Percentiles rank a stretch among this genome's conserved stretches.
Evolutionary conservation across 2,888 invertebrate species (phyloP).

Genomic region (Gymnocheta viridis): DNA sequence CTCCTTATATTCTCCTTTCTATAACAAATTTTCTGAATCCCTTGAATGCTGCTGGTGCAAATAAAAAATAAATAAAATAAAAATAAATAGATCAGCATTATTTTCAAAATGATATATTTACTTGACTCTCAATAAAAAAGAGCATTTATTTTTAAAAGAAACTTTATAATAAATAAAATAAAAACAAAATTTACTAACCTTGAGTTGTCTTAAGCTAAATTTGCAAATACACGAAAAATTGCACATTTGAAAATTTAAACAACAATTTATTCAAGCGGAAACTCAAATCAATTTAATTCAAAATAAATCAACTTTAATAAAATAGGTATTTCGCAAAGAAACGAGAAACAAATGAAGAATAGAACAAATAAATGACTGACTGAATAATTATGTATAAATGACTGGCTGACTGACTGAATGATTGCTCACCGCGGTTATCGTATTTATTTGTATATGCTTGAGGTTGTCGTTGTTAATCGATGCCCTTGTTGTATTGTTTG

Average conservation of each 20-base stretch:
- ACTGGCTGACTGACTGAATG: constrained; percentile 41
- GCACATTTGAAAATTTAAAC: constrained; percentile 23
- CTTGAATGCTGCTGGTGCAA: too few relatives aligned
- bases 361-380: constrained; percentile 7
- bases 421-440: constrained; percentile 67
- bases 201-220: constrained; percentile 21
- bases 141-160: constrained; percentile 5
- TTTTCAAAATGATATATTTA: not conserved
- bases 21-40: too few relatives aligned
- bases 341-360: not conserved
- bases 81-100: too few relatives aligned
- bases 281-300: constrained; percentile 71
- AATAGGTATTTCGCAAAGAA: constrained; percentile 8
- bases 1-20: too few relatives aligned
- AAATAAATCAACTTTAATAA: constrained; percentile 55
- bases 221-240: not conserved
- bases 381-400: constrained; percentile 37
- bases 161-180: not conserved
- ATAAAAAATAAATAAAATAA: too few relatives aligned
- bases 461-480: constrained; percentile 32
- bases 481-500: constrained; percentile 34
- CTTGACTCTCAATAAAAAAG: constrained; percentile 24
- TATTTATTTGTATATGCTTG: constrained; percentile 11
- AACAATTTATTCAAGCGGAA: constrained; percentile 71
- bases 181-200: constrained; percentile 16